These are phyloP conservation scores for Bombyx mandarina DNA, from an alignment of 1,140 invertebrate genomes.

Conservation along the genomic window DNA sequence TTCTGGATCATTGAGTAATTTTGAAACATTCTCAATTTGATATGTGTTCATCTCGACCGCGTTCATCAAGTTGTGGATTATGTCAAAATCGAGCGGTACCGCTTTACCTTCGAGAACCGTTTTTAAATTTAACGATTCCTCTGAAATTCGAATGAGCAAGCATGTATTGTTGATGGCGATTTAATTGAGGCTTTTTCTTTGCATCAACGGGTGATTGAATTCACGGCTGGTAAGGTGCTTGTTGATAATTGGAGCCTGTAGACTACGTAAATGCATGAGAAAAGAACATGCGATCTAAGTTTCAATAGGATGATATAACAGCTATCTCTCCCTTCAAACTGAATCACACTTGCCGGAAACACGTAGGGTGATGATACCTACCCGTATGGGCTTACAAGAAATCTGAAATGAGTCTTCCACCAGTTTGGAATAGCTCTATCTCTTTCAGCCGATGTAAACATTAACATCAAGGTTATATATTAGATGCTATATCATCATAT, in stretches of 20 bases:
- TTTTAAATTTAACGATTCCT: slow-evolving; percentile 1
- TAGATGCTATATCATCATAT: no score
- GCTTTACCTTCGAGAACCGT: not conserved
- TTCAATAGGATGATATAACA: no score
- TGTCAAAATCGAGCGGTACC: not conserved
- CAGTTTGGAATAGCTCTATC: no score
- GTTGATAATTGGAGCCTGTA: not conserved
- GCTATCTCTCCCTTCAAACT: no score
- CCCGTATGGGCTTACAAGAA: no score
- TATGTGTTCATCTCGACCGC: not conserved
- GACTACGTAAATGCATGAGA: not conserved
- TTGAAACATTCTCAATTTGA: slow-evolving; percentile 6
- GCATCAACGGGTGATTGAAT: not conserved
- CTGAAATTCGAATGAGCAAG: not conserved
- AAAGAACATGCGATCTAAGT: no score
- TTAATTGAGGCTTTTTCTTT: not conserved
- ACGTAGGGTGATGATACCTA: no score
- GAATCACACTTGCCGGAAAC: no score
- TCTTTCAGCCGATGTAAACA: no score
- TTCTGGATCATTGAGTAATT: slow-evolving; percentile 13
- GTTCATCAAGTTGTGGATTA: not conserved
- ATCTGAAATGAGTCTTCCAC: no score
- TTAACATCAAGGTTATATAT: no score
- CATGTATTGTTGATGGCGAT: not conserved
- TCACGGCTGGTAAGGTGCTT: not conserved